phyloP scores from a whole-genome alignment of 2,113 vertebrate species.

The Martes martes region DNA sequence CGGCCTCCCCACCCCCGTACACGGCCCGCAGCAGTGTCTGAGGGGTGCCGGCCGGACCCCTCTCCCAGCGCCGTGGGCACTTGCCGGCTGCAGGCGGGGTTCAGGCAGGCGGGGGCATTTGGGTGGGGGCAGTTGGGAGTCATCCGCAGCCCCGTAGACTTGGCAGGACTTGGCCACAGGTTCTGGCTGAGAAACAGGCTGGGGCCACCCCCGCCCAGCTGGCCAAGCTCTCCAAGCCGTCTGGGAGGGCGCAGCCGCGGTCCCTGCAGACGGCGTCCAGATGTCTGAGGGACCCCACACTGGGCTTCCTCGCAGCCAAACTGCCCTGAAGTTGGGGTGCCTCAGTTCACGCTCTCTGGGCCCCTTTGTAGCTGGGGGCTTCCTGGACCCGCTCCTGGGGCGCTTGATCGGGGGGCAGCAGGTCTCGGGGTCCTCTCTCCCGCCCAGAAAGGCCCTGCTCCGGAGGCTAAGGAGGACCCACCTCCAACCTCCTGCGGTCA shows the following conservation, averaged over 20 bases:
- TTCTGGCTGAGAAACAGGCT: not conserved
- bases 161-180: not conserved
- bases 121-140: not conserved
- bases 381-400: not conserved
- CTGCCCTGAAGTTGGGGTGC: not conserved
- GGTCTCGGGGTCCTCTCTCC: no score
- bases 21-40: not conserved
- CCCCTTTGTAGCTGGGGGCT: no score
- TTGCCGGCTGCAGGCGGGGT: not conserved
- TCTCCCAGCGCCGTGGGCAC: rapidly evolving
- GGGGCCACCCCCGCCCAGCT: not conserved
- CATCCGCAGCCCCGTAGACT: not conserved
- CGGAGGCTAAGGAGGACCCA: not conserved
- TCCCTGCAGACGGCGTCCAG: not conserved
- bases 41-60: not conserved
- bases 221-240: not conserved
- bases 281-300: not conserved
- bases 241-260: not conserved
- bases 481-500: no score
- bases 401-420: rapidly evolving
- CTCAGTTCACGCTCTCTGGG: not conserved
- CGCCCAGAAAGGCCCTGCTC: no score
- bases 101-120: not conserved
- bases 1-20: not conserved
- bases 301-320: not conserved